Conservation (phyloP, 2,888 invertebrate genomes). For the Autographa gamma region DNA sequence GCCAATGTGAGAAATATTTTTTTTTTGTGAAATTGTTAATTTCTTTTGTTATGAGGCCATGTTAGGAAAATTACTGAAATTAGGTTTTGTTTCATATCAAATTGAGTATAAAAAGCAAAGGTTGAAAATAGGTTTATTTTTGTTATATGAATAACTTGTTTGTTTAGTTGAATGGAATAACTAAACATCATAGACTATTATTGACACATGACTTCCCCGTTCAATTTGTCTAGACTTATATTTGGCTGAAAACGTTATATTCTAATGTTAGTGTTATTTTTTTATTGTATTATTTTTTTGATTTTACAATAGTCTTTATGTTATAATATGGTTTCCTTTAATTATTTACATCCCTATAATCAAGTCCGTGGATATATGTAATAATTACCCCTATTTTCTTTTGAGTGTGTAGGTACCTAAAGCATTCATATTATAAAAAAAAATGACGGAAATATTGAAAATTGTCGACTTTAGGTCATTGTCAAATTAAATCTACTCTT, state of each 20-base stretch:
- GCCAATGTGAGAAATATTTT: conserved; percentile 21
- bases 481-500: no score
- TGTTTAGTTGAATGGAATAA: not conserved
- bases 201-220: not conserved
- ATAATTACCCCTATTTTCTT: no score
- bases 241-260: not conserved
- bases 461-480: no score
- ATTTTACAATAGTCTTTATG: no score
- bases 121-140: conserved; percentile 10
- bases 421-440: no score
- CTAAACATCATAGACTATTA: not conserved
- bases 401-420: no score
- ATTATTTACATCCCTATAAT: no score
- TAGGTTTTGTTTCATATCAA: conserved; percentile 10
- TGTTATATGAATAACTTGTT: conserved; percentile 8
- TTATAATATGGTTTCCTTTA: no score
- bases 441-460: no score
- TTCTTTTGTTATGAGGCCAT: conserved; percentile 35
- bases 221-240: not conserved
- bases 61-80: conserved; percentile 26
- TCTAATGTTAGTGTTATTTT: no score
- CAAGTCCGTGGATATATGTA: no score
- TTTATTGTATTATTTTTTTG: no score
- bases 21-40: conserved; percentile 44
- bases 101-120: conserved; percentile 8